phyloP scores from a whole-genome alignment of 2,888 invertebrate species.

The Aleiodes leptofemur region DNA sequence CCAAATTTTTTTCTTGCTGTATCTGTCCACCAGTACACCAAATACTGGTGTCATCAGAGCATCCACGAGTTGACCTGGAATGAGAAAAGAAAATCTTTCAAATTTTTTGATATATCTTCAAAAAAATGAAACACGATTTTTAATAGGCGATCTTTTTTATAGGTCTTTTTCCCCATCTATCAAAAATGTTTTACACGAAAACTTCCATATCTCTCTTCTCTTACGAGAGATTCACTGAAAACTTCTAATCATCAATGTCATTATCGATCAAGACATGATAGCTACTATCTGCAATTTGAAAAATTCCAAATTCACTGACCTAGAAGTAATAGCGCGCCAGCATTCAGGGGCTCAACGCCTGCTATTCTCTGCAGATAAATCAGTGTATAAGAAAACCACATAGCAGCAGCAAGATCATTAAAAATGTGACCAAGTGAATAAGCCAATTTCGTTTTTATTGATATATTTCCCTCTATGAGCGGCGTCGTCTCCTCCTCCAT shows the following conservation, averaged over 20 bases:
- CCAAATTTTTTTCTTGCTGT: conserved; percentile 89
- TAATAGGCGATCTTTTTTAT: too few relatives aligned
- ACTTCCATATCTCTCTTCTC: too few relatives aligned
- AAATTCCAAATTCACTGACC: conserved; percentile 58
- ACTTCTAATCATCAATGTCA: background rate
- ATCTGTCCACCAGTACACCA: conserved; percentile 87
- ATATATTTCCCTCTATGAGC: conserved; percentile 61
- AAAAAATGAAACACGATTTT: too few relatives aligned
- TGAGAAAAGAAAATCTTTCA: conserved; percentile 2
- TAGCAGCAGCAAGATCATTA: conserved; percentile 76
- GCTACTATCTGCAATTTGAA: too few relatives aligned
- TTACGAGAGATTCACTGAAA: too few relatives aligned
- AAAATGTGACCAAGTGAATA: conserved; percentile 75
- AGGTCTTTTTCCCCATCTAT: too few relatives aligned
- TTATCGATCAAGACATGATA: too few relatives aligned
- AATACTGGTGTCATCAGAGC: conserved; percentile 83
- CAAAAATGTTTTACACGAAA: too few relatives aligned
- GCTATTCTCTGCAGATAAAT: conserved; percentile 74
- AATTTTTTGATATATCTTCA: too few relatives aligned
- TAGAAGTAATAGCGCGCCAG: conserved; percentile 70
- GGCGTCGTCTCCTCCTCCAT: conserved; percentile 59
- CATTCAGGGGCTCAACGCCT: conserved; percentile 67
- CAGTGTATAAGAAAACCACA: conserved; percentile 76
- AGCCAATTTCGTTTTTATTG: conserved; percentile 65
- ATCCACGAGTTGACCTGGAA: conserved; percentile 70